A percentile compares a stretch with the other conserved stretches of the same genome.
These are phyloP conservation scores for Chiroxiphia lanceolata DNA, from an alignment of 2,797 vertebrate species.

Conservation along the genomic window DNA sequence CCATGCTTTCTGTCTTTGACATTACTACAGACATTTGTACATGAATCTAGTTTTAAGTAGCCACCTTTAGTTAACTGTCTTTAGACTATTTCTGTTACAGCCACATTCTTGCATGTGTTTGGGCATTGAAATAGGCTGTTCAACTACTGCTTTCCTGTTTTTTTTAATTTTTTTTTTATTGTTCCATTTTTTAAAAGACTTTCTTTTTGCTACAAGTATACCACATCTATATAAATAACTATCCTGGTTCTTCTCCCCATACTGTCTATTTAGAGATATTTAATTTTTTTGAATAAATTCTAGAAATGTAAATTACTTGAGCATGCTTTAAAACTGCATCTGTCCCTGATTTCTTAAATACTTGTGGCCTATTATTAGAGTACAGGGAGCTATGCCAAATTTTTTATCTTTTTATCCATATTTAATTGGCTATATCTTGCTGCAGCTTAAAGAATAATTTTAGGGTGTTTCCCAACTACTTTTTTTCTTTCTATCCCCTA, in stretches of 20 bases:
- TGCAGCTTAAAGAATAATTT: neutral
- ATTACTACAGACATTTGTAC: neutral
- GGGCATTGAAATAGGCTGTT: neutral
- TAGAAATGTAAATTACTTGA: neutral
- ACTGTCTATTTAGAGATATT: neutral
- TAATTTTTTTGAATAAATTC: neutral
- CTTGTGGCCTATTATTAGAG: neutral
- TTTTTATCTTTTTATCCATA: neutral
- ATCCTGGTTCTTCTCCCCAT: neutral
- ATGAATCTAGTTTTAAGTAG: neutral
- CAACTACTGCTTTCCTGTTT: neutral
- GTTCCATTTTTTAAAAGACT: neutral
- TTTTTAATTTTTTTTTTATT: neutral
- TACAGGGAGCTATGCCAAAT: neutral
- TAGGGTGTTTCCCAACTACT: neutral
- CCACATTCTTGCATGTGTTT: neutral
- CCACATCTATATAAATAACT: neutral
- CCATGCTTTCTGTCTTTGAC: neutral
- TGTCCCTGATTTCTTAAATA: neutral
- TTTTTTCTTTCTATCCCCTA: neutral
- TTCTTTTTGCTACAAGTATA: neutral
- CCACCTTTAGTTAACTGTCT: neutral
- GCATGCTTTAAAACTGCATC: neutral
- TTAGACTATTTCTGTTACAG: neutral
- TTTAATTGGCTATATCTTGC: neutral